These are phyloP conservation scores for Thereva unica DNA, from an alignment of 2,888 invertebrate species.

Conservation along the genomic window DNA sequence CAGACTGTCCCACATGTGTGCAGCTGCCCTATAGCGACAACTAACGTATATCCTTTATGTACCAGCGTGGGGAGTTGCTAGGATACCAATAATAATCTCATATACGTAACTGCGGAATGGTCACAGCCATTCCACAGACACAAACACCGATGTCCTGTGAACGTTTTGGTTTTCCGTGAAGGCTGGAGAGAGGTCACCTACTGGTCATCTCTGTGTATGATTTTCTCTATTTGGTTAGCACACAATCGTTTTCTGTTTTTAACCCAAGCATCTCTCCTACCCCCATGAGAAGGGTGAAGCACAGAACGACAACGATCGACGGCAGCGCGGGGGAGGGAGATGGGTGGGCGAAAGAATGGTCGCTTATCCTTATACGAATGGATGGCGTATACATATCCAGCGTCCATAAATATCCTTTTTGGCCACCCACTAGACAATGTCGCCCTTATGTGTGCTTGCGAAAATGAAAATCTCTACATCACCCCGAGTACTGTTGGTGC, in stretches of 20 bases:
- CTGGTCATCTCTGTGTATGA: constrained; percentile 37
- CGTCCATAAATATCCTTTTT: constrained; percentile 39
- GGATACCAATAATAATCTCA: constrained; percentile 43
- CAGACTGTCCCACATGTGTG: too few species aligned
- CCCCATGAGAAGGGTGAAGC: constrained; percentile 23
- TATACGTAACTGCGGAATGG: constrained; percentile 37
- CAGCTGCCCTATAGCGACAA: constrained; percentile 5
- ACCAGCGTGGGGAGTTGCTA: constrained; percentile 41
- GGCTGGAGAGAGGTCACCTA: constrained; percentile 27
- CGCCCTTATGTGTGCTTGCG: constrained; percentile 17
- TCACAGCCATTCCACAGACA: constrained; percentile 24
- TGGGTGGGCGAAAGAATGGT: too few species aligned
- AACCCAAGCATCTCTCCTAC: constrained; percentile 36
- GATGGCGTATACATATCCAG: constrained; percentile 34
- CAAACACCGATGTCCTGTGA: constrained; percentile 24
- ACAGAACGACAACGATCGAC: constrained; percentile 29
- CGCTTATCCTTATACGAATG: too few species aligned
- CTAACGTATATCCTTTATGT: constrained; percentile 31
- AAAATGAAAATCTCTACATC: constrained; percentile 40
- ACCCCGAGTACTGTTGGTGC: constrained; percentile 17
- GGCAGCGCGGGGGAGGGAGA: too few species aligned
- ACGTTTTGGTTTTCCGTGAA: constrained; percentile 22
- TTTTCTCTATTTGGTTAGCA: constrained; percentile 36
- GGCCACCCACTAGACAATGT: constrained; percentile 37
- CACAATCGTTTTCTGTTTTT: constrained; percentile 40